Conservation (phyloP, 2,888 invertebrate species). For the Catotricha subobsoleta region DNA sequence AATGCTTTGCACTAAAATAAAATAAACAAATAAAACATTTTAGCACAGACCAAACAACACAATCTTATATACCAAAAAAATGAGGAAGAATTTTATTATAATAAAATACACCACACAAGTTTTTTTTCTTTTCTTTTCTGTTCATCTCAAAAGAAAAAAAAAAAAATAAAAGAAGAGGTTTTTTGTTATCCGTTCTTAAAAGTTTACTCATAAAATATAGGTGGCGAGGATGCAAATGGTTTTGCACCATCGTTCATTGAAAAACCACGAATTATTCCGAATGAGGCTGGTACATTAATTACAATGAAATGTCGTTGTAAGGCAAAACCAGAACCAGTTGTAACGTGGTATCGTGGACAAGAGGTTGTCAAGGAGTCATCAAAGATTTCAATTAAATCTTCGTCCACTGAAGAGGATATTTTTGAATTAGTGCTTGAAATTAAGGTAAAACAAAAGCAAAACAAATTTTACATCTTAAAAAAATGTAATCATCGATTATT, state of each 20-base stretch:
- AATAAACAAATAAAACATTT: no score
- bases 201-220: conserved; percentile 33
- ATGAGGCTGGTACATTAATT: conserved; percentile 90
- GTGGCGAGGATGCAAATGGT: conserved; percentile 74
- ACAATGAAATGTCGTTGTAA: conserved; percentile 93
- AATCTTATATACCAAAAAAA: no score
- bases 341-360: conserved; percentile 89
- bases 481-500: neutral
- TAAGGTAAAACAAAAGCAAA: conserved; percentile 34
- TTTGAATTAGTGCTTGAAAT: conserved; percentile 70
- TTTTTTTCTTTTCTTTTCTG: neutral
- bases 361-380: conserved; percentile 68
- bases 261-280: conserved; percentile 97
- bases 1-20: no score
- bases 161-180: neutral
- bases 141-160: neutral
- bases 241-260: conserved; percentile 94
- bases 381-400: conserved; percentile 65
- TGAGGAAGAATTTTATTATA: no score
- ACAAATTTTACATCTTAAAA: neutral
- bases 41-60: no score
- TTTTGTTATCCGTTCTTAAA: neutral
- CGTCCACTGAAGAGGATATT: conserved; percentile 61
- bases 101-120: no score
- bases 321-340: conserved; percentile 85